Evolutionary conservation across 2,113 vertebrate species (phyloP), one percentile per base, ranked within the genome.

Genomic region (Misgurnus mizolepis): DNA sequence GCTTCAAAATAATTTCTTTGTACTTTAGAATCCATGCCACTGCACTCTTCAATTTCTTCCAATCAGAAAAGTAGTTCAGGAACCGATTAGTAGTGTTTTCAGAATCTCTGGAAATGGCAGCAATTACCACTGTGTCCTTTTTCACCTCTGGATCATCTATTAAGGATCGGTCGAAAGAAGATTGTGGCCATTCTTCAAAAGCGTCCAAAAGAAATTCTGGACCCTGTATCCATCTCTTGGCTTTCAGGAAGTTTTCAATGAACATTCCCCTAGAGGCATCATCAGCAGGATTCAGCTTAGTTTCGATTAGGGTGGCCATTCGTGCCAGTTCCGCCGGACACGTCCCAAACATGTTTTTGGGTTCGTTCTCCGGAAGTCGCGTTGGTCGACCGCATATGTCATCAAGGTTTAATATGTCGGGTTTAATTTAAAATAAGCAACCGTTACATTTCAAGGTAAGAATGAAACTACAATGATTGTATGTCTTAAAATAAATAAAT

Each of bases 211-310:
- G 64, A 50, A 14, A 62, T 4, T 18, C 18, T 61, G 41, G 74
- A 65, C 75, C 75, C 39, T 67, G 70, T 18, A 81, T 47, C 73
- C 72, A 81, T n/a, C 15, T 45, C 2, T n/a, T 45, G 12, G 22
- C 41, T 11, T 53, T 67, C 4, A 82, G 34, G 18, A 82, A 76
- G 39, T 4, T 12, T 27, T 82, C 81, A 12, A 27, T 68, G 11
- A 7, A 77, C 58, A 69, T 27, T 5, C 64, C 65, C 18, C 66
- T 69, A 34, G 50, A 58, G 43, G 76, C 76, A 53, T 66, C 39
- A 66, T 66, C 39, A 66, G 15, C 64, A 66, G 14, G 39, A 66
- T 66, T 66, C 8, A 43, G 41, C 5, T 43, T 66, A 55, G 66
- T 79, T 4, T 22, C 68, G 22, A 22, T 22, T 22, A 22, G 22